Evolutionary conservation across 2,113 vertebrate species (phyloP).

Genomic region (Planiliza haematocheilus): DNA sequence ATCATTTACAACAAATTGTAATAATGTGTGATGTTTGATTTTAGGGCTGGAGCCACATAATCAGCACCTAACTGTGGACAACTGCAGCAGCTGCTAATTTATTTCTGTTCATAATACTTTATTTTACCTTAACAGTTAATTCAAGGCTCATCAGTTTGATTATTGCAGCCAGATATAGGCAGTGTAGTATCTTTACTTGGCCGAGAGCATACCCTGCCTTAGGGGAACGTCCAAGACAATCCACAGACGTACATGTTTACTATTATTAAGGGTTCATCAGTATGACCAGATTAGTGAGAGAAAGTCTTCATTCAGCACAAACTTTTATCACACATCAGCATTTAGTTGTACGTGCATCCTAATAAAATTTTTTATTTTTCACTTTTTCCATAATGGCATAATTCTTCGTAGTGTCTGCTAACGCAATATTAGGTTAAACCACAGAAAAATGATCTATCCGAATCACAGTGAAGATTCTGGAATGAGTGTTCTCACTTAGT

Average conservation of each 20-base stretch:
- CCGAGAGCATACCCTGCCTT: background rate
- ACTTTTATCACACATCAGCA: background rate
- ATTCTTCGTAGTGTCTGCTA: constrained; percentile 18
- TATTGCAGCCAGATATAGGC: background rate
- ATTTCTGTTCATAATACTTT: background rate
- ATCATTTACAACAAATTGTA: no score
- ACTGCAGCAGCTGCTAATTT: background rate
- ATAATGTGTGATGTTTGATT: background rate
- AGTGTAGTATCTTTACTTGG: background rate
- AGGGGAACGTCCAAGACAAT: background rate
- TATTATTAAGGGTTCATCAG: background rate
- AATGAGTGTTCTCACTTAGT: constrained; percentile 46
- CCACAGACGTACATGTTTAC: background rate
- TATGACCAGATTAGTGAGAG: background rate
- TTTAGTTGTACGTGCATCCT: background rate
- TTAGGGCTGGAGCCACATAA: background rate
- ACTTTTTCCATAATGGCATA: background rate
- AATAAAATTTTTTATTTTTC: background rate
- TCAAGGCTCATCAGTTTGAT: constrained; percentile 25
- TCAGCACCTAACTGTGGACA: background rate
- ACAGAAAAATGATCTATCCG: constrained; percentile 49
- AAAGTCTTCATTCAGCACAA: background rate
- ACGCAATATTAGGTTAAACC: constrained; percentile 25
- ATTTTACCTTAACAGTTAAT: background rate
- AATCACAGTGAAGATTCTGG: constrained; percentile 49